phyloP scores from a whole-genome alignment of 2,797 vertebrate genomes.

The Anabacerthia variegaticeps region DNA sequence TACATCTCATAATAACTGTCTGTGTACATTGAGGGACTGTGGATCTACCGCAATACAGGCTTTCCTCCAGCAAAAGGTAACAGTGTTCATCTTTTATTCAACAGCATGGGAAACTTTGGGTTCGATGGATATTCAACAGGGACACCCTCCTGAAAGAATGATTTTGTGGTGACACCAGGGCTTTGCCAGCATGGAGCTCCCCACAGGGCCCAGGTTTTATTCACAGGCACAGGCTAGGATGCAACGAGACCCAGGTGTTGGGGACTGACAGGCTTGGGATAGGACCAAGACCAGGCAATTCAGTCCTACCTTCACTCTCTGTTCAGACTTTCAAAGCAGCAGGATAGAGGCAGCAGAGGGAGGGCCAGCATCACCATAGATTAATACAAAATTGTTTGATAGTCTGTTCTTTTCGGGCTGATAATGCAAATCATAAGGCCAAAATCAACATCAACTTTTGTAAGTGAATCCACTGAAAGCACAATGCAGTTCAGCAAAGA shows the following conservation, averaged over 20 bases:
- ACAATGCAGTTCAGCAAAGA: not conserved
- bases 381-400: not conserved
- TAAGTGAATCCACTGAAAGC: not conserved
- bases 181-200: not conserved
- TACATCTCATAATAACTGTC: slow-evolving; percentile 11
- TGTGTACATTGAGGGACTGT: not conserved
- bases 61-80: slow-evolving; percentile 14
- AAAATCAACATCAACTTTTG: not conserved
- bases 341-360: not conserved
- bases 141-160: not conserved
- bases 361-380: not conserved
- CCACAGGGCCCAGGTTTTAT: not conserved
- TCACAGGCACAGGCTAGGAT: not conserved
- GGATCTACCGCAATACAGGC: not conserved
- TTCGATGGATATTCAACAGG: not conserved
- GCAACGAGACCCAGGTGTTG: not conserved
- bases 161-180: not conserved
- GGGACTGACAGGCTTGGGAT: not conserved
- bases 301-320: not conserved
- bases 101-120: not conserved
- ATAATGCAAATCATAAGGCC: not conserved
- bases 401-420: not conserved
- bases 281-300: not conserved
- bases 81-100: not conserved
- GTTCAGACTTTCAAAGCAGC: not conserved